Percentiles rank a stretch among this genome's conserved stretches.
phyloP scores from a whole-genome alignment of 2,888 invertebrate species.

The Strigamia crassipes region DNA sequence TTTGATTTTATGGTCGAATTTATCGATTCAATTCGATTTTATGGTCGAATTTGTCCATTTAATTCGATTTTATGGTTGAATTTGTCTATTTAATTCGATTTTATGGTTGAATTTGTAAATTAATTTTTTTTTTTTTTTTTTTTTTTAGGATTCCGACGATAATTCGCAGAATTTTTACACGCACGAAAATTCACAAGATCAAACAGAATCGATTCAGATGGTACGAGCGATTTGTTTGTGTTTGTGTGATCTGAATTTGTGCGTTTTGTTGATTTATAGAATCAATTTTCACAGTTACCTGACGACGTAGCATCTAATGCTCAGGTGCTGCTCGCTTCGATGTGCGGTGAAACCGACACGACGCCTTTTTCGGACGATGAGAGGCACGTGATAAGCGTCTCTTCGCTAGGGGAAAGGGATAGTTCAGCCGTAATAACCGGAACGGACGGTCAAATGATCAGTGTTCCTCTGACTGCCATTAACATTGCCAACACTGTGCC shows the following conservation, averaged over 20 bases:
- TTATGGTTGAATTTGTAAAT: no score
- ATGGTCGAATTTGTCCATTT: no score
- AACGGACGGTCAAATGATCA: not conserved
- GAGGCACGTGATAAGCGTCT: not conserved
- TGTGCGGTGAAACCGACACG: not conserved
- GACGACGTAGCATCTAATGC: not conserved
- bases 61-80: no score
- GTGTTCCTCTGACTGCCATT: constrained; percentile 5
- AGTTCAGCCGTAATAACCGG: not conserved
- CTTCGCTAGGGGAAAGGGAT: not conserved
- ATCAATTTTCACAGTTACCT: not conserved
- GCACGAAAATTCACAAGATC: not conserved
- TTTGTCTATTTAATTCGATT: no score
- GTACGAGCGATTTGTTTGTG: not conserved
- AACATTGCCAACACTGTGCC: constrained; percentile 12
- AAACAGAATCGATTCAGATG: not conserved
- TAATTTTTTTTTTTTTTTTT: not conserved
- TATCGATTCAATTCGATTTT: no score
- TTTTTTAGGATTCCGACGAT: not conserved
- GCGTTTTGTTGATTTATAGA: not conserved
- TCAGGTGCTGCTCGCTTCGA: constrained; percentile 11
- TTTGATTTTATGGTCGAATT: no score
- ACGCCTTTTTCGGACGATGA: not conserved
- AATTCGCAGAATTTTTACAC: not conserved
- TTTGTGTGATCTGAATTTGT: not conserved